Evolutionary conservation across 2,888 invertebrate species (phyloP).

Genomic region (Diploptera punctata): DNA sequence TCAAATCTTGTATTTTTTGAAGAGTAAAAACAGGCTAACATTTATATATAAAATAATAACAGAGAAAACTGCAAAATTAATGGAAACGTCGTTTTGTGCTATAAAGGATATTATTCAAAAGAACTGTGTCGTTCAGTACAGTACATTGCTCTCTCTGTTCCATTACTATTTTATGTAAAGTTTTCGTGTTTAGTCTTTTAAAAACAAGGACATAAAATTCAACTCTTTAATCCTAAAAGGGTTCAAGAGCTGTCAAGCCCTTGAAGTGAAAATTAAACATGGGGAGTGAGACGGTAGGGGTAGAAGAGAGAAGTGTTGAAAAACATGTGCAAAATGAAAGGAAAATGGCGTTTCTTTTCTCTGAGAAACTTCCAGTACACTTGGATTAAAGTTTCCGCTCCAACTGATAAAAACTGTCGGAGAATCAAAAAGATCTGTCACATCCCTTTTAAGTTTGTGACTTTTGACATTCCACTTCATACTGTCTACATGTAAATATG

Average conservation of each 20-base stretch:
- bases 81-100: no score
- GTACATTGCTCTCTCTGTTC: not conserved
- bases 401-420: constrained; percentile 16
- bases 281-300: not conserved
- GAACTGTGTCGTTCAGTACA: not conserved
- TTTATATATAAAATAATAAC: no score
- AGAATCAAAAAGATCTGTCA: constrained; percentile 16
- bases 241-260: constrained; percentile 17
- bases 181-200: not conserved
- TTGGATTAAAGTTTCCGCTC: not conserved
- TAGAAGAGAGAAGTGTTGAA: not conserved
- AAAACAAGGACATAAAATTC: not conserved
- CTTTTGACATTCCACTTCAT: not conserved
- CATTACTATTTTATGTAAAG: not conserved
- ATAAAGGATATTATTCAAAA: not conserved
- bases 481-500: not conserved
- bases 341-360: not conserved
- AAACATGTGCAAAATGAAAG: constrained; percentile 13
- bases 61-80: no score
- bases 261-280: constrained; percentile 19
- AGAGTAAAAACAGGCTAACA: no score
- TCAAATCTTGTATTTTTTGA: no score
- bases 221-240: constrained; percentile 1
- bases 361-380: not conserved
- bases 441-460: not conserved